Evolutionary conservation across 2,888 invertebrate species (phyloP).

Genomic region (Campoplex nolae): DNA sequence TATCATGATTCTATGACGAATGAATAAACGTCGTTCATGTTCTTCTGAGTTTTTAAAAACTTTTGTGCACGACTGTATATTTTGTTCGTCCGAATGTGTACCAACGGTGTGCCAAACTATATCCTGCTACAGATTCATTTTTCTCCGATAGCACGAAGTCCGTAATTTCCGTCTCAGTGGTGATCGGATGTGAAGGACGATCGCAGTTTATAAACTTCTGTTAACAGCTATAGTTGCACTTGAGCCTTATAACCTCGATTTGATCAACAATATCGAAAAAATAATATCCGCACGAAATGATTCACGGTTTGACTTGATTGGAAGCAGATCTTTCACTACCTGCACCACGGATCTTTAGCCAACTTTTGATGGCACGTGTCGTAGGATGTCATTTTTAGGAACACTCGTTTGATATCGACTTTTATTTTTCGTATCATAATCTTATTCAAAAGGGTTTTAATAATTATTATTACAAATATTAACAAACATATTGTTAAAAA

Average conservation of each 20-base stretch:
- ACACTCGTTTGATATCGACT: neutral
- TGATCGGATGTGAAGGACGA: conserved; percentile 29
- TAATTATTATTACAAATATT: too few relatives aligned
- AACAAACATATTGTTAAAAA: too few relatives aligned
- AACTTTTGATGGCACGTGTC: neutral
- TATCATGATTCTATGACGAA: too few relatives aligned
- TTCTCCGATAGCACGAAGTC: conserved; percentile 20
- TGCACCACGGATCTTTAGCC: conserved; percentile 1
- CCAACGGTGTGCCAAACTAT: neutral
- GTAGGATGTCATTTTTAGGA: neutral
- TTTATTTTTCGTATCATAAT: too few relatives aligned
- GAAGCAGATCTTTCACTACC: conserved; percentile 37
- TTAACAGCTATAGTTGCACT: neutral
- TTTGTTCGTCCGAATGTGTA: neutral
- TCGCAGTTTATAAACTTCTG: conserved; percentile 20
- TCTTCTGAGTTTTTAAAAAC: neutral
- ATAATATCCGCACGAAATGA: conserved; percentile 31
- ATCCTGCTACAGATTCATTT: conserved; percentile 30
- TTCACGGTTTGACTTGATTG: conserved; percentile 33
- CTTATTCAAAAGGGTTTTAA: too few relatives aligned
- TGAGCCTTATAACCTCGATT: conserved; percentile 17
- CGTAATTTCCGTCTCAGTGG: conserved; percentile 49
- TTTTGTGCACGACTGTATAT: neutral
- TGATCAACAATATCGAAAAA: conserved; percentile 47
- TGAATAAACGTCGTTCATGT: neutral